Evolutionary conservation across 1,140 invertebrate genomes (phyloP).

Genomic region (Hylaeus anthracinus): DNA sequence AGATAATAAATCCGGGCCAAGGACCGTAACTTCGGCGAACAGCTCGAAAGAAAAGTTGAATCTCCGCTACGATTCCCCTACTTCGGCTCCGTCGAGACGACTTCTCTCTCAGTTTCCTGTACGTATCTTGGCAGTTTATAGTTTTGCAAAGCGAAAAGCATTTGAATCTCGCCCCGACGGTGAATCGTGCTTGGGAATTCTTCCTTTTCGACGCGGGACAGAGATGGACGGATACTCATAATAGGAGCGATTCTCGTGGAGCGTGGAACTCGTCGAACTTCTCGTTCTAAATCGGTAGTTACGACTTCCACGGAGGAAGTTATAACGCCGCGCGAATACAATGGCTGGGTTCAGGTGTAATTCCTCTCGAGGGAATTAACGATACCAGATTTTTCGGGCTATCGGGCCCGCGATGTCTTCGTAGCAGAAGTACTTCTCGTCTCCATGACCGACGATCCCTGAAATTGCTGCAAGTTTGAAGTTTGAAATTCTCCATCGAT

Average conservation of each 20-base stretch:
- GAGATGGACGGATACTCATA: conserved; percentile 2
- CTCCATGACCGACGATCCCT: neutral
- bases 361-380: neutral
- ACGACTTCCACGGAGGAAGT: conserved; percentile 13
- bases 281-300: conserved; percentile 11
- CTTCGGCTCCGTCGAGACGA: neutral
- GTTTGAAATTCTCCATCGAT: neutral
- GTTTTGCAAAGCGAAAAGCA: conserved; percentile 6
- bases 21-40: conserved; percentile 36
- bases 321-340: neutral
- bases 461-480: neutral
- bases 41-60: conserved; percentile 17
- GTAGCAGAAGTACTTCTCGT: neutral
- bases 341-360: conserved; percentile 8
- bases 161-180: neutral
- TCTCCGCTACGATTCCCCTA: neutral
- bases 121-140: conserved; percentile 17
- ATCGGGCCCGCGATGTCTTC: neutral
- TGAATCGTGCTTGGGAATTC: neutral
- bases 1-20: conserved; percentile 53
- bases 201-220: neutral
- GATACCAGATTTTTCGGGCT: neutral
- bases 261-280: conserved; percentile 1
- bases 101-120: neutral
- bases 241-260: conserved; percentile 5